Percentiles rank a stretch among this genome's conserved stretches.
phyloP scores from a whole-genome alignment of 2,888 invertebrate species.

The Globia sparganii region DNA sequence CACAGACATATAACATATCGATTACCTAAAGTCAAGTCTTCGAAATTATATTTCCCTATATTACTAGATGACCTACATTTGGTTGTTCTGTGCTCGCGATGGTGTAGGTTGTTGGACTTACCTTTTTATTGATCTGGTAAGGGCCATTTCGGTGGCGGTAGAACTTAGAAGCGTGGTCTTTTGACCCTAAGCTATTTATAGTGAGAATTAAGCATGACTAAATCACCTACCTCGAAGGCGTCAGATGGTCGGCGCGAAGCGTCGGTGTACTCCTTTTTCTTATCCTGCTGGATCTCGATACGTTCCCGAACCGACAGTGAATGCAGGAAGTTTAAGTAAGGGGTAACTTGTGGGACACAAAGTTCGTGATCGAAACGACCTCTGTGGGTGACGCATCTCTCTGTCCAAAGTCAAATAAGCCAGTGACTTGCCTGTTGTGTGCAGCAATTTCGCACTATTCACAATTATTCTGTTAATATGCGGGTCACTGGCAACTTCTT shows the following conservation, averaged over 20 bases:
- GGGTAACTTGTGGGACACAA: background rate
- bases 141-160: background rate
- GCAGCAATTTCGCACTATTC: slow-evolving; percentile 4
- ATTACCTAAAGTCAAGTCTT: too few relatives aligned
- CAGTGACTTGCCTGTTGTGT: slow-evolving; percentile 3
- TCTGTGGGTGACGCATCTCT: slow-evolving; percentile 20
- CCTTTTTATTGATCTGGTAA: background rate
- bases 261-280: background rate
- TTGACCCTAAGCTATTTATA: background rate
- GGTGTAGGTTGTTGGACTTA: background rate
- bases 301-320: slow-evolving; percentile 8
- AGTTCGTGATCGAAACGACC: background rate
- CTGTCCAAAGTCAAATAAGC: slow-evolving; percentile 19
- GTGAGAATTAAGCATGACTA: background rate
- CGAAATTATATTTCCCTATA: background rate
- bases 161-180: background rate
- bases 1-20: too few relatives aligned
- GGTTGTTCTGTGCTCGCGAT: background rate
- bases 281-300: slow-evolving; percentile 10
- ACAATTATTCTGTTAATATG: background rate
- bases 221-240: slow-evolving; percentile 1
- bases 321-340: slow-evolving; percentile 18
- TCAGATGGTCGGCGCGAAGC: background rate
- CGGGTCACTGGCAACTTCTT: slow-evolving; percentile 16
- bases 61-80: too few relatives aligned